Base-by-base conservation (phyloP, 2,888 invertebrate species). In the Drosophila stalkeri region DNA sequence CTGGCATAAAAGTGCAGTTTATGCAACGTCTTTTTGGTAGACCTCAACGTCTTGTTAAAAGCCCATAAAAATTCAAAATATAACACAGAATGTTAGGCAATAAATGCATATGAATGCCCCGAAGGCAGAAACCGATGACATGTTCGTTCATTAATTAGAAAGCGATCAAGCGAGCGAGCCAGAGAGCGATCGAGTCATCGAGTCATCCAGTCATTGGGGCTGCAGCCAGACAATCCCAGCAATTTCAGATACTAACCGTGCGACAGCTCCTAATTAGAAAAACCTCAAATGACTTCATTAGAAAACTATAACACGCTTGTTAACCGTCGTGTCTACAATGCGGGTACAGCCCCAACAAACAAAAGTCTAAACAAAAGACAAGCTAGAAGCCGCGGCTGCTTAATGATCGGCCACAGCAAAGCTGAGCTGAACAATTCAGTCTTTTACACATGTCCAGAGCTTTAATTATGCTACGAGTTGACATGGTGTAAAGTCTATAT, bases 301-400 rank as follows among this genome's bases (percentile, higher is more conserved):
- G 90, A 89, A 86, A 86, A 86, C 86, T 89, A 86, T 89, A 86
- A 90, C 85, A 89, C 67, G 79, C 81, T 86, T 89, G 86, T 86
- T 90, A 86, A 84, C 72, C 72, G 71, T 81, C 77, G 55, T 82
- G 89, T 88, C 66, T 57, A 72, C 88, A 73, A 85, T 83, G 72
- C 88, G 88, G 88, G 86, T 68, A 73, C 61, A 80, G 80, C 44
- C 64, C 35, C 60, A 54, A 31, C 56, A 46, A 23, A 35, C 20
- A 74, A 43, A 54, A 64, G 46, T 12, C 54, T 39, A 31, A 51
- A 62, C 31, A 18, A 52, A 44, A 60, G 64, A 52, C 16, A 27
- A 47, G 51, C 8, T 49, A 23, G 31, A 56, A 63, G 31, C 52
- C 64, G 55, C 55, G 52, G 31, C 66, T 64, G 31, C 66, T 64